Percentiles rank a stretch among this genome's conserved stretches.
phyloP scores from a whole-genome alignment of 2,888 invertebrate species.

The Nudaria mundana region DNA sequence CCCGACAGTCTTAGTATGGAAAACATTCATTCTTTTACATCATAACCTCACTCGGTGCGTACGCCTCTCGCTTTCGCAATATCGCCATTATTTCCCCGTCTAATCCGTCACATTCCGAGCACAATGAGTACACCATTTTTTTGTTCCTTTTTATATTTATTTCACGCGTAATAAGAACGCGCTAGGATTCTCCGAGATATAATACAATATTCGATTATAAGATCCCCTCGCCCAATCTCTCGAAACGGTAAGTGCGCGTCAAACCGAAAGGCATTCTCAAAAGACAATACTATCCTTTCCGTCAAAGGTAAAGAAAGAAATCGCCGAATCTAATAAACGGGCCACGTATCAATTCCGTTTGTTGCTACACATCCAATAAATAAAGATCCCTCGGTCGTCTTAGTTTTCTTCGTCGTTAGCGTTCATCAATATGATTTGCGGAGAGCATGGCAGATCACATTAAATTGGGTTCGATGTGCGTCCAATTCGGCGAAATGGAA shows the following conservation, averaged over 20 bases:
- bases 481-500: slow-evolving; percentile 78
- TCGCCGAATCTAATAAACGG: slow-evolving; percentile 77
- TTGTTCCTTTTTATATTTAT: slow-evolving; percentile 19
- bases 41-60: no score
- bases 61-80: slow-evolving; percentile 26
- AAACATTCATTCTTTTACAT: slow-evolving; percentile 25
- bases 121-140: slow-evolving; percentile 16
- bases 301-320: slow-evolving; percentile 77
- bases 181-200: slow-evolving; percentile 31
- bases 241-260: slow-evolving; percentile 53
- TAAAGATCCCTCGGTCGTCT: slow-evolving; percentile 48
- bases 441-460: slow-evolving; percentile 48
- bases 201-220: slow-evolving; percentile 50
- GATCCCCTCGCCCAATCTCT: slow-evolving; percentile 40
- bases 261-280: slow-evolving; percentile 59
- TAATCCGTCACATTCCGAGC: slow-evolving; percentile 24
- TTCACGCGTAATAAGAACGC: slow-evolving; percentile 30
- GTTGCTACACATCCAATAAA: slow-evolving; percentile 60
- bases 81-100: slow-evolving; percentile 23
- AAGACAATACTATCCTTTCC: slow-evolving; percentile 70
- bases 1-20: slow-evolving; percentile 35
- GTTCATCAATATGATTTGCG: slow-evolving; percentile 53
- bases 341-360: slow-evolving; percentile 73
- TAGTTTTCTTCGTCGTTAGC: slow-evolving; percentile 44
- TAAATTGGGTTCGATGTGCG: slow-evolving; percentile 60